Conservation (phyloP, 2,113 vertebrate genomes). For the Ochotona curzoniae region DNA sequence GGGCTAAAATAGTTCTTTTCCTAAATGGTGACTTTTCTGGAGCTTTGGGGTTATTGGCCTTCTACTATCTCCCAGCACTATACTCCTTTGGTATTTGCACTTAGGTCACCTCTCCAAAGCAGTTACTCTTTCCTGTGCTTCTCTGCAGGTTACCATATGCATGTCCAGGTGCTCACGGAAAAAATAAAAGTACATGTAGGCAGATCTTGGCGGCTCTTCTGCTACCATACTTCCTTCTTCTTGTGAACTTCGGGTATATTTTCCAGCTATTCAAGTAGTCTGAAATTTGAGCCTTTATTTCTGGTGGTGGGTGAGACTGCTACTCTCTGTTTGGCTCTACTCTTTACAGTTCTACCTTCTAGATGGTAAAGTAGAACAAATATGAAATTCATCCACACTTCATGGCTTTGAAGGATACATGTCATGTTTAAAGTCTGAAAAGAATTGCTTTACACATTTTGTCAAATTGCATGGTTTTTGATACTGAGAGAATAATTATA, state of each 20-base stretch:
- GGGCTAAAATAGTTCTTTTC: not conserved
- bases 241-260: not conserved
- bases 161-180: not conserved
- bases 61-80: not conserved
- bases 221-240: not conserved
- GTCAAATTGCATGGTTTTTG: not conserved
- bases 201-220: not conserved
- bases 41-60: not conserved
- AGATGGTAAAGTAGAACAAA: not conserved
- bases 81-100: not conserved
- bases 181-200: not conserved
- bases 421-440: not conserved
- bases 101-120: not conserved
- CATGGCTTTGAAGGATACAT: not conserved
- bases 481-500: not conserved
- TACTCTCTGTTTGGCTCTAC: not conserved
- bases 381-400: not conserved
- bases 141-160: not conserved
- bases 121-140: not conserved
- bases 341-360: not conserved
- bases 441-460: slow-evolving; percentile 11
- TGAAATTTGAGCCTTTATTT: not conserved
- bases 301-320: not conserved
- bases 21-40: not conserved
- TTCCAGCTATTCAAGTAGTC: not conserved